Evolutionary conservation across 2,113 vertebrate species (phyloP), one percentile per base, ranked within the genome.

Genomic region (Ranitomeya imitator): DNA sequence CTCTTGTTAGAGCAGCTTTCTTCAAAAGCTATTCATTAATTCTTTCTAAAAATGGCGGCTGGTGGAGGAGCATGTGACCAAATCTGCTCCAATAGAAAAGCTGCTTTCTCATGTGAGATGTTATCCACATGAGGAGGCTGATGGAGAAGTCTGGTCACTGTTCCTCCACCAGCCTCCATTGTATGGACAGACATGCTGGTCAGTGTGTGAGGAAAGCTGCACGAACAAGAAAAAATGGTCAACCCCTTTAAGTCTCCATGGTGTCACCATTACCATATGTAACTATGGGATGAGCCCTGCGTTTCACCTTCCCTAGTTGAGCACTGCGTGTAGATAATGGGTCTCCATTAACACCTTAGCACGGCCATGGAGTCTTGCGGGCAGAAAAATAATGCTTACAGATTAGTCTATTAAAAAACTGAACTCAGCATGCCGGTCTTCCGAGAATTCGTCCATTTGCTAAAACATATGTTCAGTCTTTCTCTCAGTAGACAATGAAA

Each of bases 391-490:
- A 81, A 81, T 81, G 57, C 79, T 61, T 31, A 57, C 23, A 60
- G 79, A 81, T 84, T 84, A 67, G 63, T 71, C 63, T 71, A 71
- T 55, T 84, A 69, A 26, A 83, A 84, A 55, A 55, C 21, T 71
- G 65, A 84, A 84, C 82, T 83, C 81, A 83, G 81, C 81, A 83
- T 16, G 19, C 61, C 19, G 69, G 83, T 85, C 83, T 69, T 85
- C 55, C 13, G 83, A 76, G 83, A 85, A 37, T 45, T 76, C 7
- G 69, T 85, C 83, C 83, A 74, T 85, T 85, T 85, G 83, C 83
- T 60, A 76, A 85, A 73, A 76, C 83, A 76, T 74, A 85, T 85
- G 83, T 60, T 85, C 67, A 45, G 73, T 76, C 23, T 74, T 26
- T 76, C 63, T 54, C 52, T 85, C 67, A 2, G 16, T 14, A 76